Conservation (phyloP, 2,797 vertebrate species). For the Danio aesculapii region DNA sequence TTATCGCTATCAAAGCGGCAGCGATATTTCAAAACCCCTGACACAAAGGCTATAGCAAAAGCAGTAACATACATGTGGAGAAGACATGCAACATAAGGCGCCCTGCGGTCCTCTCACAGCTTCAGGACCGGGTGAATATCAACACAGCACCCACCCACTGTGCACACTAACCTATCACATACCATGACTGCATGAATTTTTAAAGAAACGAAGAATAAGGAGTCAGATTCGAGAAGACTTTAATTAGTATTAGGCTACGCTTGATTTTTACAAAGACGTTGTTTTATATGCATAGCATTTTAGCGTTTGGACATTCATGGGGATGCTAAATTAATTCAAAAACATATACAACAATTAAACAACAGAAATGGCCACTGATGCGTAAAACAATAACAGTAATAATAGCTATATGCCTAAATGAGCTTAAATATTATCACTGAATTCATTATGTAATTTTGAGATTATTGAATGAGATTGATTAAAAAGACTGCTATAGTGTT, state of each 20-base stretch:
- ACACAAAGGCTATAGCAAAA: slow-evolving; percentile 85
- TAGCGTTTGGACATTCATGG: neutral
- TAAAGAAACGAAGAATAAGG: neutral
- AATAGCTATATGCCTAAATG: neutral
- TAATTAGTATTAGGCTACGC: neutral
- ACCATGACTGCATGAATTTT: neutral
- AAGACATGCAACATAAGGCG: slow-evolving; percentile 74
- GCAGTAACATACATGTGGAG: slow-evolving; percentile 88
- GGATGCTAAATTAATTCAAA: too few relatives aligned
- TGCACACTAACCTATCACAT: neutral
- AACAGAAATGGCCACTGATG: neutral
- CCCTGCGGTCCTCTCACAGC: slow-evolving; percentile 55
- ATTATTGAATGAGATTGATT: too few relatives aligned
- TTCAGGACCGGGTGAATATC: slow-evolving; percentile 26
- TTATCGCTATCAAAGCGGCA: slow-evolving; percentile 84
- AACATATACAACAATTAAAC: neutral
- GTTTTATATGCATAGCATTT: neutral
- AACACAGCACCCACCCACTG: slow-evolving; percentile 18
- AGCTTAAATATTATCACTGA: neutral
- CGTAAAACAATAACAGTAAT: neutral
- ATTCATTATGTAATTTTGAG: too few relatives aligned
- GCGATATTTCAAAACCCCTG: slow-evolving; percentile 81
- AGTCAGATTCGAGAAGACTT: neutral
- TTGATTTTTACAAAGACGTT: neutral
- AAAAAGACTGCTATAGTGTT: too few relatives aligned